Conservation (phyloP, 2,113 vertebrate species). For the Bathybates hornii region DNA sequence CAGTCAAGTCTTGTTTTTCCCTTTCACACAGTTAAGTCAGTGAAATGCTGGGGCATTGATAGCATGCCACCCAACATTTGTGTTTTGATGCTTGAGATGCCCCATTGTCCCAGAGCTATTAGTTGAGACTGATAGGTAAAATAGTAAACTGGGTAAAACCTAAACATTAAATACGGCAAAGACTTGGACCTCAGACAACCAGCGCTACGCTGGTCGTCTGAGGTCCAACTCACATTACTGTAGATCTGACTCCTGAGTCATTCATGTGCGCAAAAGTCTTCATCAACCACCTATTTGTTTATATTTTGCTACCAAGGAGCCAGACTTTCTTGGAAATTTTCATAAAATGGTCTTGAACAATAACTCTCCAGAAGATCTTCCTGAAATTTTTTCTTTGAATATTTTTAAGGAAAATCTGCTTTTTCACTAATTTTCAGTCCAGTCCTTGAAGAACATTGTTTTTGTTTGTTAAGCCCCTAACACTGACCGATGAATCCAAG, state of each 20-base stretch:
- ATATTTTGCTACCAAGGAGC: not conserved
- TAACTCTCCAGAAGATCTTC: not conserved
- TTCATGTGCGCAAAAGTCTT: not conserved
- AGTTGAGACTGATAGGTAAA: not conserved
- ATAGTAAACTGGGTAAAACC: not conserved
- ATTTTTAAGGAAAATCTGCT: not conserved
- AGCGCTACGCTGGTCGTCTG: not conserved
- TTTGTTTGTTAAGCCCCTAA: not conserved
- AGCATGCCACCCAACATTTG: conserved; percentile 1
- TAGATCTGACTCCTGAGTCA: not conserved
- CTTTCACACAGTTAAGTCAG: not conserved
- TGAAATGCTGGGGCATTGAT: not conserved
- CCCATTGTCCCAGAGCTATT: conserved; percentile 4
- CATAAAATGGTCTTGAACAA: not conserved
- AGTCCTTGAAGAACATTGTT: not conserved
- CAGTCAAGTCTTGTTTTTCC: not conserved
- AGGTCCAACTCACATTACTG: not conserved
- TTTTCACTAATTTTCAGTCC: not conserved
- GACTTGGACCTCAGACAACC: not conserved
- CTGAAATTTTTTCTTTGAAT: not conserved
- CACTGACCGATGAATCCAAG: not conserved
- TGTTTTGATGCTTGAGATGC: conserved; percentile 2
- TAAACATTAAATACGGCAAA: not conserved
- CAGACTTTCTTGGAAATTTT: not conserved
- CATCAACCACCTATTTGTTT: not conserved